Base-by-base conservation (phyloP, 2,888 invertebrate genomes). In the Watsonalla binaria region DNA sequence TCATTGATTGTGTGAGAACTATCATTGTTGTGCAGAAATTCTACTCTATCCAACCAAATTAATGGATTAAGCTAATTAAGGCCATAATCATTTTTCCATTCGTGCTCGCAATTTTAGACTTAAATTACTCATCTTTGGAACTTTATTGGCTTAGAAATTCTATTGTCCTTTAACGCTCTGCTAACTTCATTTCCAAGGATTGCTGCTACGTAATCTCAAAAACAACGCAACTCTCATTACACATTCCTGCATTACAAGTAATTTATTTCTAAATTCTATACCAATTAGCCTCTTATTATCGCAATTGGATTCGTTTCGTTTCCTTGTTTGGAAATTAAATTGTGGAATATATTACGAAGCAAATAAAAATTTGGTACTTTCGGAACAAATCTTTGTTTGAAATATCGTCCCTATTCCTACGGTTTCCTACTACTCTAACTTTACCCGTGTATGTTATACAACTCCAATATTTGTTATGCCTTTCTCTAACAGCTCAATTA, bases 101-200 rank as follows among this genome's bases (percentile, higher is more conserved):
- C 42, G 8, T 42, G 11, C 11, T 42, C 11, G 42, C 42, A 42
- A 42, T 11, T 42, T 11, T 11, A 42, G 11, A 8, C 8, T 7
- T 42, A 42, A 42, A 42, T 42, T 49, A 57, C 62, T 52, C 11
- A 37, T 37, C 37, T 37, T 37, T 37, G 37, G 5, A 66, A 70
- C 62, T 49, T 46, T 14, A 46, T 54, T 59, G 56, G 58, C 71
- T 62, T 56, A 51, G 68, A 57, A 74, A 75, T 57, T 56, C 52
- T 39, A 33, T 14, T 71, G 77, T 78, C 78, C 81, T 81, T 85
- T 81, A 80, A 84, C 83, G 85, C 84, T 84, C 85, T 84, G 77
- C 61, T 80, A 71, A 66, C 74, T 66, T 63, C 63, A 70, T 62
- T 68, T 74, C 76, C 82, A 84, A 86, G 84, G 83, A 83, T 80